Conservation (phyloP, 1,140 invertebrate genomes). For the Sipha flava region DNA sequence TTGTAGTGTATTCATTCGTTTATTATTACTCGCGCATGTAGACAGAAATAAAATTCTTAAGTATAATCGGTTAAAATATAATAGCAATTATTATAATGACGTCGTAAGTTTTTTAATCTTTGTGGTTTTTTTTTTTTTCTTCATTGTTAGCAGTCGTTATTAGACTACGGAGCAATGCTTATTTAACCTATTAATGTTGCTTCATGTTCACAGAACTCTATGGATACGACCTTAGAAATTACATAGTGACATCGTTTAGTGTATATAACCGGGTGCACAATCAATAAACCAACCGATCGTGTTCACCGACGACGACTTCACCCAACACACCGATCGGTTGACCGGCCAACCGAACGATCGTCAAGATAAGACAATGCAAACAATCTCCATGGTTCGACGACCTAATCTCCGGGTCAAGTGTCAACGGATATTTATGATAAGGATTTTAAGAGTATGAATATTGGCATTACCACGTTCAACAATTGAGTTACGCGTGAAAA, state of each 20-base stretch:
- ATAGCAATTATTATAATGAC: background rate
- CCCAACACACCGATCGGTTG: conserved; percentile 24
- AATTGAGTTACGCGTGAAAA: too few species aligned
- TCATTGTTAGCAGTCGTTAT: background rate
- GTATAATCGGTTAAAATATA: background rate
- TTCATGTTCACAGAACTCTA: background rate
- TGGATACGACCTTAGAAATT: conserved; percentile 29
- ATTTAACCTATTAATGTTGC: conserved; percentile 7
- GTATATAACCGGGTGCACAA: conserved; percentile 9
- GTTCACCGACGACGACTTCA: background rate
- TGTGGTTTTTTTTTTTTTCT: background rate
- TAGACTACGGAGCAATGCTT: background rate
- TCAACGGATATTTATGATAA: background rate
- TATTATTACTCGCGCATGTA: too few species aligned
- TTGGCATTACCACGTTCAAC: too few species aligned
- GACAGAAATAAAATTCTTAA: background rate
- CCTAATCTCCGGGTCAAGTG: conserved; percentile 17
- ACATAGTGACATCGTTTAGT: conserved; percentile 5
- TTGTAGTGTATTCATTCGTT: too few species aligned
- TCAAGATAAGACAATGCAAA: conserved; percentile 13
- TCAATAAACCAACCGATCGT: conserved; percentile 1
- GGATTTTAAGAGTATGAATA: background rate
- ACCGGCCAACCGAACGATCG: conserved; percentile 19
- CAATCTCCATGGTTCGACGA: conserved; percentile 9
- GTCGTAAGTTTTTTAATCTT: conserved; percentile 19